Percentiles rank a stretch among this genome's conserved stretches.
Conservation (phyloP, 2,888 invertebrate species). For the Ectobius pallidus region DNA sequence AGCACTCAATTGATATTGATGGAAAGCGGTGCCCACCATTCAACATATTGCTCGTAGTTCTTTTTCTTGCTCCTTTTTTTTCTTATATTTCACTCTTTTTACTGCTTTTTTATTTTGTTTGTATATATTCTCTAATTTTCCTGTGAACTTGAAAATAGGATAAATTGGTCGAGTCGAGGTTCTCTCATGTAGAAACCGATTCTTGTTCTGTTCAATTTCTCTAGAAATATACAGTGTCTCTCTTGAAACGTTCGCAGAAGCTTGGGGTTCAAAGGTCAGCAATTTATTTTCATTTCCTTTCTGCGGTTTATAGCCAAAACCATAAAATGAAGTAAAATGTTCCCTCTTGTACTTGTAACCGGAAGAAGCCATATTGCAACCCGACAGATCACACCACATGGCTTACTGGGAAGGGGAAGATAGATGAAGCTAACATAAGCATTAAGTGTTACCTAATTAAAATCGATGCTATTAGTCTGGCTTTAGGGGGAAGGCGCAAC, state of each 20-base stretch:
- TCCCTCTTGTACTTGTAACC: neutral
- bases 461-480: neutral
- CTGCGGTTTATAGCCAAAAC: slow-evolving; percentile 20
- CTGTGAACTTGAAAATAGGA: too few relatives aligned
- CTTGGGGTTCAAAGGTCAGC: neutral
- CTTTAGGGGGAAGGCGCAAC: neutral
- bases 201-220: neutral
- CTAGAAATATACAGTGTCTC: neutral
- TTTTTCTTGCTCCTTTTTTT: too few relatives aligned
- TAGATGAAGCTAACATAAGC: neutral
- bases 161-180: too few relatives aligned
- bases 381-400: neutral
- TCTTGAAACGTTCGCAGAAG: neutral
- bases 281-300: slow-evolving; percentile 18
- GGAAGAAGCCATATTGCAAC: slow-evolving; percentile 16
- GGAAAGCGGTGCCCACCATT: too few relatives aligned
- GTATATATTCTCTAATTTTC: too few relatives aligned
- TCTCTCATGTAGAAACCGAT: too few relatives aligned
- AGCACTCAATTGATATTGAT: too few relatives aligned
- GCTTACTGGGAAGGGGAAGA: neutral
- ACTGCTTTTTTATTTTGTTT: too few relatives aligned
- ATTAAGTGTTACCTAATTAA: slow-evolving; percentile 5
- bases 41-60: too few relatives aligned
- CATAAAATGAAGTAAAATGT: slow-evolving; percentile 18
- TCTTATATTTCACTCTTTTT: too few relatives aligned